These are phyloP conservation scores for Drosophila gunungcola DNA, from an alignment of 1,140 invertebrate species.

Conservation along the genomic window DNA sequence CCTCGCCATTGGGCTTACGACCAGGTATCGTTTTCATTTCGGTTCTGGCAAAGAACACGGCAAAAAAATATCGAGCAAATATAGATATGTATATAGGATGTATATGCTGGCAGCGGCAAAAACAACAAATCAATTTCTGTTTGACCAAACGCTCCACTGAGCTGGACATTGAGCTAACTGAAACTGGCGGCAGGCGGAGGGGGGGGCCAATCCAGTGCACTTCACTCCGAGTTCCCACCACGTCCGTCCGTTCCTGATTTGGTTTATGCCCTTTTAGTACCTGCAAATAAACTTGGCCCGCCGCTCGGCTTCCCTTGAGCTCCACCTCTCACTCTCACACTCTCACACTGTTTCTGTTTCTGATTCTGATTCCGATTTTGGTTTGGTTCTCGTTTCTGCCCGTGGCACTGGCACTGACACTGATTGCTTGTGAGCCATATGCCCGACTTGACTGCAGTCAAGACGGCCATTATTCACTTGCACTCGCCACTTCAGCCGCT, in stretches of 20 bases:
- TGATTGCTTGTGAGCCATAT: constrained; percentile 68
- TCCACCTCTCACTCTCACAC: background rate
- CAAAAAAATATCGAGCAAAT: constrained; percentile 27
- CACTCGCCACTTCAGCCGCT: constrained; percentile 53
- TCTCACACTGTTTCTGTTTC: constrained; percentile 19
- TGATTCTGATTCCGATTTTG: constrained; percentile 23
- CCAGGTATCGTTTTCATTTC: constrained; percentile 25
- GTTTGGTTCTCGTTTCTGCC: constrained; percentile 43
- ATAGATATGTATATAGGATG: constrained; percentile 11
- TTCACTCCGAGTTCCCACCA: background rate
- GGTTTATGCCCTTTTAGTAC: constrained; percentile 60
- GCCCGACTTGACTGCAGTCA: constrained; percentile 65
- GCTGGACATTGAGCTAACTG: constrained; percentile 62
- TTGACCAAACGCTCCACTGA: constrained; percentile 73
- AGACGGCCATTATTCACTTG: constrained; percentile 71
- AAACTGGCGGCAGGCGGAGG: constrained; percentile 29
- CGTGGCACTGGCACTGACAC: constrained; percentile 72
- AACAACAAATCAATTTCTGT: constrained; percentile 75
- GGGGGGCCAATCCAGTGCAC: constrained; percentile 18
- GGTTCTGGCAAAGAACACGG: background rate
- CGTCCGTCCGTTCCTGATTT: constrained; percentile 8
- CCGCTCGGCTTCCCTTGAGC: constrained; percentile 22
- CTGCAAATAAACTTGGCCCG: constrained; percentile 66
- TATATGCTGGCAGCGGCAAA: constrained; percentile 45
- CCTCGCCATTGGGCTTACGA: background rate